A percentile compares a stretch with the other conserved stretches of the same genome.
phyloP scores from a whole-genome alignment of 2,113 vertebrate genomes.

The Equus przewalskii region DNA sequence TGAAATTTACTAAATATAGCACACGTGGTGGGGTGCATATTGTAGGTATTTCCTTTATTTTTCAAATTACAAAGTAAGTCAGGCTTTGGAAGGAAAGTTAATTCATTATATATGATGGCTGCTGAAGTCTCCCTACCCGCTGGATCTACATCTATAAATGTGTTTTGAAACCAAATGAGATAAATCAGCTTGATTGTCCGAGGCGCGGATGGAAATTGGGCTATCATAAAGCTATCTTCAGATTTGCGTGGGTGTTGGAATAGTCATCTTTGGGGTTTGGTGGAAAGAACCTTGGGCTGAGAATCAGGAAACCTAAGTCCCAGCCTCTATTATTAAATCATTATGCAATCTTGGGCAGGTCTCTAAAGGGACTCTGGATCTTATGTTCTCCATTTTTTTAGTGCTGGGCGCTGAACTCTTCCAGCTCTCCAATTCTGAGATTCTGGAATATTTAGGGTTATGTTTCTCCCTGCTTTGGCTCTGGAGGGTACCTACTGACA shows the following conservation, averaged over 20 bases:
- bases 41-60: constrained; percentile 74
- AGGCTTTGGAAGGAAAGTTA: constrained; percentile 45
- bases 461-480: background rate
- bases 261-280: constrained; percentile 50
- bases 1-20: constrained; percentile 69
- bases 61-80: constrained; percentile 49
- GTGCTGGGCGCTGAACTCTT: background rate
- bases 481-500: background rate
- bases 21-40: constrained; percentile 43
- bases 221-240: constrained; percentile 55
- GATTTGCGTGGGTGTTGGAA: constrained; percentile 5
- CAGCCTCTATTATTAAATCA: constrained; percentile 37
- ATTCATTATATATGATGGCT: constrained; percentile 51
- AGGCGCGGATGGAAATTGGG: constrained; percentile 46
- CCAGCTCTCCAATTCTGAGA: background rate
- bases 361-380: background rate
- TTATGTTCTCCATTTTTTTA: background rate
- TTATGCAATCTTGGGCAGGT: background rate
- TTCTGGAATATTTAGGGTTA: constrained; percentile 10
- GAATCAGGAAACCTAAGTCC: constrained; percentile 34
- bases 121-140: background rate
- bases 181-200: constrained; percentile 56
- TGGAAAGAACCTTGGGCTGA: background rate
- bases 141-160: constrained; percentile 52
- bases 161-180: constrained; percentile 58